Evolutionary conservation across 2,113 vertebrate species (phyloP).

Genomic region (Hypocryptadius cinnamomeus): DNA sequence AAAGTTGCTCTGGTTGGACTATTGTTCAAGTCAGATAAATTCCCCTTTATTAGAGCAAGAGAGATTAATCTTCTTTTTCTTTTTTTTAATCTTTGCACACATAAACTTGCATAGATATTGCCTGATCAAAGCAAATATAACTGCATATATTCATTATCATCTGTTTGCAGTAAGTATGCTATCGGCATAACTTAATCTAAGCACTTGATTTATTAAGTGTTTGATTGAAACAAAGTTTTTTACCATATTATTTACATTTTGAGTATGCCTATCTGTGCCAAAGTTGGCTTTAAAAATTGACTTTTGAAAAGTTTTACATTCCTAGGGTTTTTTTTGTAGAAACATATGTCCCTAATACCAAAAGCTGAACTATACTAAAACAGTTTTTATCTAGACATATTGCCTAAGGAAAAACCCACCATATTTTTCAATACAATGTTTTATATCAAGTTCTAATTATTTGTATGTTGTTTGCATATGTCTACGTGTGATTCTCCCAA

Average conservation of each 20-base stretch:
- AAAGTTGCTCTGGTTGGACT: neutral
- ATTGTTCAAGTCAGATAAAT: neutral
- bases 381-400: neutral
- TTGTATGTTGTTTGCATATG: neutral
- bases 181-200: neutral
- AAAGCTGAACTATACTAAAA: neutral
- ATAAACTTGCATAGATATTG: neutral
- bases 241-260: neutral
- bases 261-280: neutral
- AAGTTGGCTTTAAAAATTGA: neutral
- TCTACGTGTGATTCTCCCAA: neutral
- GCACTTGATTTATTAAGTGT: neutral
- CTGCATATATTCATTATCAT: neutral
- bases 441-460: neutral
- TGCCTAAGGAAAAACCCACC: neutral
- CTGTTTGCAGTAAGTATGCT: neutral
- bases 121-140: neutral
- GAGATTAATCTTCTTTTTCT: neutral
- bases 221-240: neutral
- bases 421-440: neutral
- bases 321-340: neutral
- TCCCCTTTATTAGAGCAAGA: neutral
- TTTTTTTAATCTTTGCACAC: neutral
- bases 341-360: neutral
- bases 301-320: neutral